These are phyloP conservation scores for Tragelaphus buxtoni DNA, from an alignment of 2,113 vertebrate genomes.

Conservation along the genomic window DNA sequence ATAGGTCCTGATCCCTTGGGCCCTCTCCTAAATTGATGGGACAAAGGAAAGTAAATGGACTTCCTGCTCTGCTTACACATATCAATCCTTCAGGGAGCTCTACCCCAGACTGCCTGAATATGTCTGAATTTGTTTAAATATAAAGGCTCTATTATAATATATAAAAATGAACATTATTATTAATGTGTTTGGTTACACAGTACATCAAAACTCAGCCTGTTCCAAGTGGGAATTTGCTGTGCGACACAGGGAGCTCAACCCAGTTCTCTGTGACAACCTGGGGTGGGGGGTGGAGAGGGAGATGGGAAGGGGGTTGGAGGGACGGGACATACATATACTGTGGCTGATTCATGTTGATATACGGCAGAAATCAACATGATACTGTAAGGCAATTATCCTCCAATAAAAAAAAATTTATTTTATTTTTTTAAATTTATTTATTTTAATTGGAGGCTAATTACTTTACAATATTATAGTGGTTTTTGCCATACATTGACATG, in stretches of 20 bases:
- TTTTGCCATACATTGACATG: neutral
- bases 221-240: neutral
- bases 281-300: rapidly evolving
- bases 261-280: neutral
- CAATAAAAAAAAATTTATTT: neutral
- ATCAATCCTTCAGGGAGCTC: neutral
- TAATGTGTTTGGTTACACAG: neutral
- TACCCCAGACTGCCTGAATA: neutral
- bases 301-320: neutral
- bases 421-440: neutral
- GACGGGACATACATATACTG: neutral
- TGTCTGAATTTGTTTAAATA: neutral
- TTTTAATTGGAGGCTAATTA: neutral
- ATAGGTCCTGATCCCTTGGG: neutral
- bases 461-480: neutral
- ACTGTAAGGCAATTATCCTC: neutral
- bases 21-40: neutral
- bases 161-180: neutral
- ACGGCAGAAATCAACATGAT: neutral
- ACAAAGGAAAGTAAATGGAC: neutral
- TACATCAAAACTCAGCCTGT: neutral
- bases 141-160: neutral
- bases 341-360: neutral
- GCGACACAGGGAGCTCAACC: neutral
- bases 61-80: neutral